phyloP scores from a whole-genome alignment of 2,797 vertebrate species.

The Alectoris magna region DNA sequence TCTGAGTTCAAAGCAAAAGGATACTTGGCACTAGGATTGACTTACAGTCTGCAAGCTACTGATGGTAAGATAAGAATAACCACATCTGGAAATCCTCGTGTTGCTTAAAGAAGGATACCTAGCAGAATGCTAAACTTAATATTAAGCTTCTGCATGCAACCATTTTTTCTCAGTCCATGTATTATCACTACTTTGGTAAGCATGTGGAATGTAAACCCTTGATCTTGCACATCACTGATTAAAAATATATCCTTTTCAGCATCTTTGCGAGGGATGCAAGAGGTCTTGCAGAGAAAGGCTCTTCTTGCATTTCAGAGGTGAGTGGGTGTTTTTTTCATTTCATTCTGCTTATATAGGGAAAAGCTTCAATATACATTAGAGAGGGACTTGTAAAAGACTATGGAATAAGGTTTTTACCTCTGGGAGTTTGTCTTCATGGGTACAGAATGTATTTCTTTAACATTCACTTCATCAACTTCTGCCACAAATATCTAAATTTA shows the following conservation, averaged over 20 bases:
- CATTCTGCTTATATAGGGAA: conserved; percentile 57
- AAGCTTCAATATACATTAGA: conserved; percentile 51
- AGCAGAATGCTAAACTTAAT: not conserved
- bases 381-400: conserved; percentile 64
- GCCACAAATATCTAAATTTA: not conserved
- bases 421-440: conserved; percentile 18
- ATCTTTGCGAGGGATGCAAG: conserved; percentile 92
- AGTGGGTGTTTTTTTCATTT: conserved; percentile 77
- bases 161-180: not conserved
- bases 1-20: conserved; percentile 98
- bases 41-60: conserved; percentile 96
- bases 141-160: not conserved
- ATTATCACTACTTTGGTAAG: not conserved
- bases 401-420: conserved; percentile 63
- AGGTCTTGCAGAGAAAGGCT: conserved; percentile 97
- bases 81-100: not conserved
- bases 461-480: conserved; percentile 33
- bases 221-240: conserved; percentile 49
- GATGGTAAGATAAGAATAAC: conserved; percentile 85
- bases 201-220: not conserved
- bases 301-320: conserved; percentile 97
- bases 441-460: conserved; percentile 18
- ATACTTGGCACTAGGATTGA: conserved; percentile 92
- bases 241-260: conserved; percentile 82
- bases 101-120: not conserved